Conservation (phyloP, 1,140 invertebrate species). For the fruit fly (Drosophila melanogaster) region Release_6_plus_ISO1_MT NT_033777.3:19809501-19810000, state of each 20-base stretch:
- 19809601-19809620: conserved; percentile 23
- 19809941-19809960: conserved; percentile 57
- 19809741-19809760: conserved; percentile 16
- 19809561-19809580: conserved; percentile 75
- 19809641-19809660: conserved; percentile 55
- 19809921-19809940: conserved; percentile 56
- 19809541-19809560: conserved; percentile 58
- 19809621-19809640: conserved; percentile 46
- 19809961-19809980: conserved; percentile 54
- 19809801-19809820: conserved; percentile 20
- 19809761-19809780: neutral
- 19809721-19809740: neutral
- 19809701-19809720: conserved; percentile 43
- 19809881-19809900: conserved; percentile 37
- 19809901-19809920: conserved; percentile 29
- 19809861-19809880: conserved; percentile 55
- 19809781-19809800: conserved; percentile 1
- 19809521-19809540: conserved; percentile 65
- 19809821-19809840: conserved; percentile 39
- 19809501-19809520: conserved; percentile 7
- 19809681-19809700: conserved; percentile 47
- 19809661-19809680: conserved; percentile 72
- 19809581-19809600: conserved; percentile 72
- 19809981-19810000: conserved; percentile 57
- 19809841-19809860: conserved; percentile 48